These are phyloP conservation scores for Cavia aperea DNA, from an alignment of 2,113 vertebrate species.

Conservation along the genomic window DNA sequence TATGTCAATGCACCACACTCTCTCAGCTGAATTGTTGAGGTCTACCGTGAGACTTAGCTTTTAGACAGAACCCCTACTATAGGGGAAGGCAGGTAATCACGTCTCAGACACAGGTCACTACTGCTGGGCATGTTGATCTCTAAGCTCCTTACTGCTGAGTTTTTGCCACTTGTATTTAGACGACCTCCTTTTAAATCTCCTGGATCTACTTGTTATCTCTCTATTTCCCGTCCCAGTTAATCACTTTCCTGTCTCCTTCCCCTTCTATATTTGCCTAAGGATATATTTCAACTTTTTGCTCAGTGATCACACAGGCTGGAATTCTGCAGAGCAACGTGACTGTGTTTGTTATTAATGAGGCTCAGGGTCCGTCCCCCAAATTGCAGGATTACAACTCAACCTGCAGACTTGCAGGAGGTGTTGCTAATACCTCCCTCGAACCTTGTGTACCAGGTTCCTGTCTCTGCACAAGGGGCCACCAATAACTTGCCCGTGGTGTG, in stretches of 20 bases:
- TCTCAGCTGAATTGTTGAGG: not conserved
- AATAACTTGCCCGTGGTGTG: not conserved
- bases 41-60: no score
- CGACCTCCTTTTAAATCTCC: not conserved
- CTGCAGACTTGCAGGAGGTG: not conserved
- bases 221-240: not conserved
- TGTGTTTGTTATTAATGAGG: not conserved
- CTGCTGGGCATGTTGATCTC: not conserved
- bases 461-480: not conserved
- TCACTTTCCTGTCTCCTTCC: not conserved
- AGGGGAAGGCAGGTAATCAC: no score
- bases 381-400: not conserved
- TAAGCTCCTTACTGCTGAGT: not conserved
- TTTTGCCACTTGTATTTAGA: not conserved
- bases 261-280: not conserved
- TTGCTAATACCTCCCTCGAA: not conserved
- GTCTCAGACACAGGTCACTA: not conserved
- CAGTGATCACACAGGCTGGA: not conserved
- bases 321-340: not conserved
- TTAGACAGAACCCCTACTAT: not conserved
- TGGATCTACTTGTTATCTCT: not conserved
- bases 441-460: not conserved
- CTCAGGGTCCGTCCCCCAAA: not conserved
- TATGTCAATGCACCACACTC: not conserved
- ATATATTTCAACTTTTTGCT: not conserved